A percentile compares a stretch with the other conserved stretches of the same genome.
Conservation (phyloP, 2,797 vertebrate genomes). For the Ambastaia sidthimunki region DNA sequence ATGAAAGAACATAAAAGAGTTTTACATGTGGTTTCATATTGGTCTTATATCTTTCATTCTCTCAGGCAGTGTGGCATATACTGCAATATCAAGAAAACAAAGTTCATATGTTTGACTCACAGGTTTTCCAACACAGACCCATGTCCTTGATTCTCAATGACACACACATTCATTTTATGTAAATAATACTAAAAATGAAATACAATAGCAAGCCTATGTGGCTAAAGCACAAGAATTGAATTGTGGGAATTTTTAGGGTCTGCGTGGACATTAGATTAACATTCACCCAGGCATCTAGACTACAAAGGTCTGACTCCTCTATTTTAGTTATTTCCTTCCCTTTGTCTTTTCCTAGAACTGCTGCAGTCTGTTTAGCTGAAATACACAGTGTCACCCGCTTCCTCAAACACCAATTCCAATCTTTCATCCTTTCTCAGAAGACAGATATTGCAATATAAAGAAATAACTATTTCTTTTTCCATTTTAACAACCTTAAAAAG, state of each 20-base stretch:
- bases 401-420: background rate
- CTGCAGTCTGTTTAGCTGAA: constrained; percentile 29
- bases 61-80: background rate
- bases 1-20: constrained; percentile 11
- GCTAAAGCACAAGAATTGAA: background rate
- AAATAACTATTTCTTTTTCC: background rate
- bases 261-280: constrained; percentile 43
- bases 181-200: background rate
- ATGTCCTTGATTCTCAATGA: background rate
- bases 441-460: background rate
- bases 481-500: background rate
- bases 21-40: constrained; percentile 37
- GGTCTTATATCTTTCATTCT: constrained; percentile 29
- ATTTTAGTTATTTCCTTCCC: constrained; percentile 72
- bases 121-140: background rate
- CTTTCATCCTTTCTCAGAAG: background rate
- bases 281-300: constrained; percentile 53
- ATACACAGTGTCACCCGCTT: constrained; percentile 34
- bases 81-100: background rate
- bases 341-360: constrained; percentile 45
- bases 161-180: background rate
- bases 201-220: background rate
- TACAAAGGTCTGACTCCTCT: constrained; percentile 77
- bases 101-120: background rate
- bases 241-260: constrained; percentile 14